Percentiles rank a stretch among this genome's conserved stretches.
These are phyloP conservation scores for Akabosia matsudoensis DNA, from an alignment of 1,140 invertebrate genomes.

Conservation along the genomic window DNA sequence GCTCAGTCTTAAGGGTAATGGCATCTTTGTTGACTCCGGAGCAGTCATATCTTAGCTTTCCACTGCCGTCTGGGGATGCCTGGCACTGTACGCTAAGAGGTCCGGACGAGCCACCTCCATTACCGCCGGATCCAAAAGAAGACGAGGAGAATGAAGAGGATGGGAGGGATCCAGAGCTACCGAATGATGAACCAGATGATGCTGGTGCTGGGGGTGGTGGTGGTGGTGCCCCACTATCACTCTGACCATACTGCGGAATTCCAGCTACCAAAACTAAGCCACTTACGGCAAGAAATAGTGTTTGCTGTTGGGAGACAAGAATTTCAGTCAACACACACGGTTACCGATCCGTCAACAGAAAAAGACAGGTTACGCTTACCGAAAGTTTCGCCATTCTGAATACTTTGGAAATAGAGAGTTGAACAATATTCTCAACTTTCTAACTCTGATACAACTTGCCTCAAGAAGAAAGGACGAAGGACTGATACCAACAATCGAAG, in stretches of 20 bases:
- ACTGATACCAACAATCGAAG: background rate
- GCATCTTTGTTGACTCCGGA: conserved; percentile 9
- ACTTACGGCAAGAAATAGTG: background rate
- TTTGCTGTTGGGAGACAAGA: background rate
- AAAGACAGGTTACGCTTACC: background rate
- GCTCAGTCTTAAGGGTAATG: conserved; percentile 11
- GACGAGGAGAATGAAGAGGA: no score
- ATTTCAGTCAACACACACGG: no score
- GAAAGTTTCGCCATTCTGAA: background rate
- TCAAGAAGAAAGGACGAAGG: background rate
- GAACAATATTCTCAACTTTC: background rate
- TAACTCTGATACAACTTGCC: background rate
- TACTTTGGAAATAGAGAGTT: background rate
- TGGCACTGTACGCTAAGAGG: background rate
- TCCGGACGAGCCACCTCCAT: background rate
- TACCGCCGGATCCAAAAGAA: background rate
- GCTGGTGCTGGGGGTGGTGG: background rate
- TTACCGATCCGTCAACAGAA: no score
- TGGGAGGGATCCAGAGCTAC: background rate
- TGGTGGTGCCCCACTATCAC: background rate
- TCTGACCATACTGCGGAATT: background rate
- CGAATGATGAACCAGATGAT: background rate
- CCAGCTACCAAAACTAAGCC: background rate
- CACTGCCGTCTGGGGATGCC: background rate
- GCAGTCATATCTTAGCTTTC: conserved; percentile 12